Evolutionary conservation across 2,797 vertebrate genomes (phyloP).

Genomic region (Pipistrellus pygmaeus): DNA sequence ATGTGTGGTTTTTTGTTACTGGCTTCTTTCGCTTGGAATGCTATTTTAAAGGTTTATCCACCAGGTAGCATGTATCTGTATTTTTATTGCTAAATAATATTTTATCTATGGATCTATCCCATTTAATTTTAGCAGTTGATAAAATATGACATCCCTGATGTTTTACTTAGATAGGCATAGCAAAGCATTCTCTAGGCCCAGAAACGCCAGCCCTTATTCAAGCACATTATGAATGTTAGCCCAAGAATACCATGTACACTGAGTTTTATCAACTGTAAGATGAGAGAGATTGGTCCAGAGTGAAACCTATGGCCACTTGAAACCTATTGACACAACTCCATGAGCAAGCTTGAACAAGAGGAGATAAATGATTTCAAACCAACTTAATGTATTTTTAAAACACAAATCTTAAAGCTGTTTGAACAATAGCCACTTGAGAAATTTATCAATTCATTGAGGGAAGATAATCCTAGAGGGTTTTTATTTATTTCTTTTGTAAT

Average conservation of each 20-base stretch:
- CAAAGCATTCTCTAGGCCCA: neutral
- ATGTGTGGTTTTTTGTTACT: neutral
- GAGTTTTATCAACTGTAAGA: slow-evolving; percentile 32
- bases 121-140: neutral
- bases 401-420: neutral
- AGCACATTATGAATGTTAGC: neutral
- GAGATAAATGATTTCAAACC: neutral
- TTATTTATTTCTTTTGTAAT: no score
- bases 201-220: neutral
- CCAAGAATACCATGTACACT: neutral
- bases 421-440: slow-evolving; percentile 26
- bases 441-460: neutral
- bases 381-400: neutral
- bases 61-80: neutral
- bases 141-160: neutral
- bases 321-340: neutral
- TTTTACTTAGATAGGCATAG: neutral
- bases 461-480: neutral
- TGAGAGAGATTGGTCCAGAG: neutral
- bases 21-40: neutral
- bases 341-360: neutral
- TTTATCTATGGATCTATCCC: neutral
- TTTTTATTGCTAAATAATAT: slow-evolving; percentile 1
- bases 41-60: slow-evolving; percentile 1
- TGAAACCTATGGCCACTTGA: neutral